Conservation (phyloP, 2,113 vertebrate species). For the Ochotona princeps region DNA sequence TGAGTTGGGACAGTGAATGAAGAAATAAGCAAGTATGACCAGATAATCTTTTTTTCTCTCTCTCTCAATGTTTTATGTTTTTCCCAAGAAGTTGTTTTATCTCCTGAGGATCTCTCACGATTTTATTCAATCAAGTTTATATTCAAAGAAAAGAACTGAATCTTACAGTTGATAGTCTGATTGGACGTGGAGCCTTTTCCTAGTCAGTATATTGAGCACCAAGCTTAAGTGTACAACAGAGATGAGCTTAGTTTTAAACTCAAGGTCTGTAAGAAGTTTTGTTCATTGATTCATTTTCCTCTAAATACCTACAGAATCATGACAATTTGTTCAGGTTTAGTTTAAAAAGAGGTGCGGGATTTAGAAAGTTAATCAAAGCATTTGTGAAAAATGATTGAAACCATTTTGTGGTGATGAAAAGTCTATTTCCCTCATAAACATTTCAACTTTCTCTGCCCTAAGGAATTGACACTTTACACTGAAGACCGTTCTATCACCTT, state of each 20-base stretch:
- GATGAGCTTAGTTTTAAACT: background rate
- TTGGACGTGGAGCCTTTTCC: background rate
- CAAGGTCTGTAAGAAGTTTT: background rate
- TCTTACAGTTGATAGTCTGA: background rate
- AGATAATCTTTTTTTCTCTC: background rate
- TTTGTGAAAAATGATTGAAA: background rate
- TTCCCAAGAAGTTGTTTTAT: background rate
- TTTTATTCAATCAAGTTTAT: background rate
- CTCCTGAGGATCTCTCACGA: background rate
- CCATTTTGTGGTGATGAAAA: background rate
- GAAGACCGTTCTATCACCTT: background rate
- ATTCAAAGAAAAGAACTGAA: background rate
- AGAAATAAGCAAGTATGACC: background rate
- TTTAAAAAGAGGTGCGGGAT: background rate
- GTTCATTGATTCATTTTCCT: background rate
- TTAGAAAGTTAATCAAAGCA: background rate
- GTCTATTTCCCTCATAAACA: background rate
- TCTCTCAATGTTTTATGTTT: background rate
- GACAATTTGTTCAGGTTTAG: background rate
- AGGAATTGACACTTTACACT: background rate
- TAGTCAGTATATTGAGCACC: background rate
- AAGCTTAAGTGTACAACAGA: background rate
- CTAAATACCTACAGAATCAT: background rate
- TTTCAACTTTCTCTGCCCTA: background rate
- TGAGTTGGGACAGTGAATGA: background rate